Evolutionary conservation across 2,113 vertebrate species (phyloP), one percentile per base, ranked within the genome.

Genomic region (Vidua chalybeata): DNA sequence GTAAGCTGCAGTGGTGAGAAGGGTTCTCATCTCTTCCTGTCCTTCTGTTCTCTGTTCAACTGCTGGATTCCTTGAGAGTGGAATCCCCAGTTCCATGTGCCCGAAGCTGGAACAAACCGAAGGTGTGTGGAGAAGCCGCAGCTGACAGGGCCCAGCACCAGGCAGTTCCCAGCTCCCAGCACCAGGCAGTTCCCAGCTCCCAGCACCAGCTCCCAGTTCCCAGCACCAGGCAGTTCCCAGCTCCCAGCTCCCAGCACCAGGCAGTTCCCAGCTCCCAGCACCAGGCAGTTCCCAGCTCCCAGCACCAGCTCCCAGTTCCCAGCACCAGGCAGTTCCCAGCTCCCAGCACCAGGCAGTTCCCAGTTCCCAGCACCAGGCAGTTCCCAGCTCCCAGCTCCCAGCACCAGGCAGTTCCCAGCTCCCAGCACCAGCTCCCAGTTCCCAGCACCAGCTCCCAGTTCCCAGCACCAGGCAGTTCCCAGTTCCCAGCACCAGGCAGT

Each of bases 61-160:
- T 26, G 10, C 18, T n/a, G 69, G 17, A 31, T 46, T 73, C 52
- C 27, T 24, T 4, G n/a, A 13, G 35, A 33, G 56, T 56, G 4
- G 33, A 8, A 5, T 16, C 3, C 8, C 0, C 49, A 21, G 48
- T 15, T 16, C 14, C 15, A 5, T 0, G 28, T 41, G 59, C 9
- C 33, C 9, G 39, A 11, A 8, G 43, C 15, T 31, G 54, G 51
- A 8, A 4, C 14, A 7, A 24, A 3, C 9, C 17, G 3, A 12
- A 27, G 23, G 33, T 5, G 22, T 26, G 9, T 2, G 28, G 28
- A 37, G 61, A 5, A 63, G 61, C 13, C 2, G 5, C 1, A 10
- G 59, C 51, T 43, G 82, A 0, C 45, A 10, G 14, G 39, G 35
- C 35, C 35, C 35, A 35, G 35, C 35, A 35, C 35, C 35, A 35